Base-by-base conservation (phyloP, 2,888 invertebrate genomes). In the Conops quadrifasciatus region DNA sequence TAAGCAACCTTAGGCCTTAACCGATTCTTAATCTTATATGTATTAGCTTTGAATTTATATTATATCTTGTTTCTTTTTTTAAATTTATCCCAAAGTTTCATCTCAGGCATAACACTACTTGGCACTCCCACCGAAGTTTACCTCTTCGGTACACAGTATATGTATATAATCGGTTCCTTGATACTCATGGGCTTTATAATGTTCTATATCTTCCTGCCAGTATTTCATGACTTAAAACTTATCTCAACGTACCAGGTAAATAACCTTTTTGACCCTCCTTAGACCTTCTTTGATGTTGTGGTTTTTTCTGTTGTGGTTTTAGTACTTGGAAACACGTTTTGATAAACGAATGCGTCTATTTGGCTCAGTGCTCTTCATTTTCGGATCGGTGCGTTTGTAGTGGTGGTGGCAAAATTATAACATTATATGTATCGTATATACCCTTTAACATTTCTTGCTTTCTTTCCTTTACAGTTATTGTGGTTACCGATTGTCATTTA, bases 121-220 rank as follows among this genome's bases (percentile, higher is more conserved):
- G 93, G 93, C 1, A 93, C 90, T 5, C 93, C 93, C 1, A 93
- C 93, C 1, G 93, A 94, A 82, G 87, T 93, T 26, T 93, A 94
- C 78, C 87, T 93, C 15, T 92, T 92, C 79, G 94, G 95, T 0
- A 91, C 91, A 15, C 90, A 92, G 71, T 94, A 93, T 80, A 81
- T 90, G 51, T 92, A 89, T 79, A 88, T 90, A 9, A 84, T 89
- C 21, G 85, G 89, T 11, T 91, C 91, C 0, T 75, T 85, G 43
- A 72, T 85, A 0, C 65, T 80, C 4, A 91, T 91, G 88, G 90
- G 89, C 2, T 74, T 91, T 16, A 84, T 90, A 51, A 88, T 91
- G 83, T 89, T 89, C 11, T 87, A 85, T 67, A 87, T 92, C 24
- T 92, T 90, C 81, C 81, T 93, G 66, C 93, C 93, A 0, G 91